Base-by-base conservation (phyloP, 2,888 invertebrate genomes). In the Endomychus coccineus region DNA sequence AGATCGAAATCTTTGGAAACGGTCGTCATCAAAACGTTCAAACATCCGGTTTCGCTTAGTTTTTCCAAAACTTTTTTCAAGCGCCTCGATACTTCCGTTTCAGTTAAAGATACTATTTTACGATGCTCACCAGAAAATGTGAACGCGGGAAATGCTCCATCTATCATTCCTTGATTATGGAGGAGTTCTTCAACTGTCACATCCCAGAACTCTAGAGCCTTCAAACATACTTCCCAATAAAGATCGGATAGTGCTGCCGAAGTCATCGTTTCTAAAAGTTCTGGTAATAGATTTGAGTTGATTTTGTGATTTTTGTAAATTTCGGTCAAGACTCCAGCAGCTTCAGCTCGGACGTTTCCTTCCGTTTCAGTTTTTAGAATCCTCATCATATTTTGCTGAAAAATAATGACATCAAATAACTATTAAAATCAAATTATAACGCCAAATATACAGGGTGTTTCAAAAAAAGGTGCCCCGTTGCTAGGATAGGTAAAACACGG, bases 141-240 rank as follows among this genome's bases (percentile, higher is more conserved):
- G 0, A 85, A 79, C 0, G 74, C 74, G 0, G 87, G 87, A 60
- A 87, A 87, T 0, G 68, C 72, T 0, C 84, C 84, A 55, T 88
- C 86, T 7, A 87, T 73, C 82, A 87, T 84, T n/a, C 87, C 87
- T 63, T 86, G 85, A 52, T 83, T 75, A 0, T 70, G 71, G 5
- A 86, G 64, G 34, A 77, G 72, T 1, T 73, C 71, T 14, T 73
- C 69, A 27, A 84, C 78, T 13, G 82, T 78, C 7, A 73, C 66
- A 35, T 72, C 71, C 86, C 87, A 88, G 54, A 83, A 87, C 38
- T 71, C 68, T 1, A 88, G 57, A 0, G 83, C 79, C 36, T 74
- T 75, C 0, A 79, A 66, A 61, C 85, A 84, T 0, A 86, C 86
- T 59, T 88, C 87, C 85, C 87, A 86, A 55, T 88, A 81, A 37